Evolutionary conservation across 2,113 vertebrate genomes (phyloP).

Genomic region (Vanacampus margaritifer): DNA sequence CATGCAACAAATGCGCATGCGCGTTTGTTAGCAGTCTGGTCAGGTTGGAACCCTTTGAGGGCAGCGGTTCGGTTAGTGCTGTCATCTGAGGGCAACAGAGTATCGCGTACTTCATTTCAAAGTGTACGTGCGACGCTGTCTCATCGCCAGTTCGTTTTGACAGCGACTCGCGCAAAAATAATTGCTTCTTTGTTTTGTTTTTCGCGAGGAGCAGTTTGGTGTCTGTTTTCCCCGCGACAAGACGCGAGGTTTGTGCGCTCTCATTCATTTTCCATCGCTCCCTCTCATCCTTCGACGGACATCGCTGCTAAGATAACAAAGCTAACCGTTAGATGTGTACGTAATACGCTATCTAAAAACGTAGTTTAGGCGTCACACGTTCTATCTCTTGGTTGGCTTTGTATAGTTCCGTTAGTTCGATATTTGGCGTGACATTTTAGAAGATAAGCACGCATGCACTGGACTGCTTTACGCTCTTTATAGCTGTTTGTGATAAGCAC

Average conservation of each 20-base stretch:
- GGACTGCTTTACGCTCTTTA: slow-evolving; percentile 24
- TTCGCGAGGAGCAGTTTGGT: background rate
- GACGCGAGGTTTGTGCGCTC: slow-evolving; percentile 51
- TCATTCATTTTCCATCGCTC: slow-evolving; percentile 46
- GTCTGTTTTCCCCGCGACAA: background rate
- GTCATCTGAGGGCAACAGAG: background rate
- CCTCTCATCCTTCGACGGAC: slow-evolving; percentile 18
- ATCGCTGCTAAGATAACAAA: slow-evolving; percentile 34
- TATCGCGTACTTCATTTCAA: background rate
- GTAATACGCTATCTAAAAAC: rapidly evolving
- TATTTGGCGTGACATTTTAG: background rate
- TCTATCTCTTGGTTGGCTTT: background rate
- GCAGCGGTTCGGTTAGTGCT: background rate
- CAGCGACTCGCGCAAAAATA: background rate
- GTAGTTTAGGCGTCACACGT: background rate
- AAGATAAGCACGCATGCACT: background rate
- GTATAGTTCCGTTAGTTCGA: background rate
- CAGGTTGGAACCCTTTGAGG: background rate
- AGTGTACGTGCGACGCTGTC: background rate
- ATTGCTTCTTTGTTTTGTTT: background rate
- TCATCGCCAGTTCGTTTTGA: background rate
- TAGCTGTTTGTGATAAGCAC: slow-evolving; percentile 19
- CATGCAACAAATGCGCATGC: background rate
- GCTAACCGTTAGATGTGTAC: slow-evolving; percentile 26
- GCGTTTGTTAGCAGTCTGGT: background rate